Percentiles rank a stretch among this genome's conserved stretches.
Evolutionary conservation across 2,113 vertebrate genomes (phyloP).

Genomic region (Aythya baeri): DNA sequence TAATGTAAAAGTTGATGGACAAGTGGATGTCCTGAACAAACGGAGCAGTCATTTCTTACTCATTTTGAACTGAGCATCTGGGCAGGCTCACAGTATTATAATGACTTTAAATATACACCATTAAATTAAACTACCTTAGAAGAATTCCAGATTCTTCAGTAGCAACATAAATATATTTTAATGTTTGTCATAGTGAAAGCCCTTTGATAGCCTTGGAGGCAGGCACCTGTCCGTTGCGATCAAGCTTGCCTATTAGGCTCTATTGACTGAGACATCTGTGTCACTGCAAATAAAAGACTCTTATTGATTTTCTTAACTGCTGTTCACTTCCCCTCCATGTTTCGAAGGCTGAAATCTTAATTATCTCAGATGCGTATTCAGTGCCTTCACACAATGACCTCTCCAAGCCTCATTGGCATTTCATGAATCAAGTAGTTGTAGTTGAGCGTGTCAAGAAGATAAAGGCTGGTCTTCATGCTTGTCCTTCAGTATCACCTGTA

Average conservation of each 20-base stretch:
- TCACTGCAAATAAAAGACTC: slow-evolving; percentile 97
- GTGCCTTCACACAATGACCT: slow-evolving; percentile 83
- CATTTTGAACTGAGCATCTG: slow-evolving; percentile 26
- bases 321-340: slow-evolving; percentile 93
- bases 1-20: background rate
- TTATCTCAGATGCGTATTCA: slow-evolving; percentile 94
- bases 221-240: slow-evolving; percentile 86
- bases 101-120: slow-evolving; percentile 57
- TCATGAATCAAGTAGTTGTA: slow-evolving; percentile 83
- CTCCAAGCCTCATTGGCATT: slow-evolving; percentile 84
- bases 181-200: slow-evolving; percentile 73
- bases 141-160: slow-evolving; percentile 47
- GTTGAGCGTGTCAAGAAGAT: slow-evolving; percentile 83
- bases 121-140: slow-evolving; percentile 47
- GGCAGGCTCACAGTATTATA: background rate
- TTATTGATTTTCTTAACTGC: slow-evolving; percentile 97
- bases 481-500: slow-evolving; percentile 82
- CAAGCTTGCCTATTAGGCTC: slow-evolving; percentile 95
- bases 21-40: background rate
- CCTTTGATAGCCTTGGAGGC: slow-evolving; percentile 78
- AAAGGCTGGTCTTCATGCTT: slow-evolving; percentile 74
- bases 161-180: slow-evolving; percentile 72
- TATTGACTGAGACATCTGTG: slow-evolving; percentile 99
- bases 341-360: slow-evolving; percentile 96
- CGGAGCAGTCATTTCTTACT: background rate